Evolutionary conservation across 2,888 invertebrate species (phyloP), one percentile per base, ranked within the genome.

Genomic region (Chrysolina haemoptera): DNA sequence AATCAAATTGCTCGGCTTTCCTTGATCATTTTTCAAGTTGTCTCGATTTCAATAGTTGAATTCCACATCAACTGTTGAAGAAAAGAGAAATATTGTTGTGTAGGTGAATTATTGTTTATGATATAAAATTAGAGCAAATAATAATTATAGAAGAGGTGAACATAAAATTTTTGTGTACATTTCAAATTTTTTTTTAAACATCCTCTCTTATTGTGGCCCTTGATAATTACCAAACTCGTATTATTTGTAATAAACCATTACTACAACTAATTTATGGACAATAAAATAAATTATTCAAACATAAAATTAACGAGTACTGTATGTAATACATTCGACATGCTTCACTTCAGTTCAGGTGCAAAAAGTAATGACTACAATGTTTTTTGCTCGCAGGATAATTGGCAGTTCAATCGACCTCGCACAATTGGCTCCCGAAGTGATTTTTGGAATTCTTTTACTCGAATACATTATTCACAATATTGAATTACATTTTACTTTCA

Each of bases 271-370:
- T 80, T 79, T 78, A 78, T 78, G 77, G 77, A 76, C 76, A 76
- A 75, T 81, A 80, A 82, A 82, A 78, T 76, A 76, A 80, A 80
- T 77, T 78, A 81, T 76, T 75, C 76, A 76, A 72, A 78, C 76
- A 74, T 76, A 68, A 76, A 78, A 72, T 69, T 76, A 74, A 75
- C 76, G 65, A 74, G 67, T 64, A 63, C 55, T n/a, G n/a, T 65
- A 65, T 71, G 62, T 53, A 65, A 62, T 59, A 53, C 70, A 76
- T 76, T 70, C 53, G 70, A 50, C 68, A 71, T 65, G 68, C 65
- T 59, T 67, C 20, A 67, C 55, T 67, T 67, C 4, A 53, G 27
- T 67, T 53, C 67, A 67, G 67, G 67, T 53, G 67, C 18, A 67
- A 66, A 67, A 67, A 67, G 55, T 67, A 67, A 67, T 41, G 53